Base-by-base conservation (phyloP, 2,888 invertebrate species). In the Metalampra italica region DNA sequence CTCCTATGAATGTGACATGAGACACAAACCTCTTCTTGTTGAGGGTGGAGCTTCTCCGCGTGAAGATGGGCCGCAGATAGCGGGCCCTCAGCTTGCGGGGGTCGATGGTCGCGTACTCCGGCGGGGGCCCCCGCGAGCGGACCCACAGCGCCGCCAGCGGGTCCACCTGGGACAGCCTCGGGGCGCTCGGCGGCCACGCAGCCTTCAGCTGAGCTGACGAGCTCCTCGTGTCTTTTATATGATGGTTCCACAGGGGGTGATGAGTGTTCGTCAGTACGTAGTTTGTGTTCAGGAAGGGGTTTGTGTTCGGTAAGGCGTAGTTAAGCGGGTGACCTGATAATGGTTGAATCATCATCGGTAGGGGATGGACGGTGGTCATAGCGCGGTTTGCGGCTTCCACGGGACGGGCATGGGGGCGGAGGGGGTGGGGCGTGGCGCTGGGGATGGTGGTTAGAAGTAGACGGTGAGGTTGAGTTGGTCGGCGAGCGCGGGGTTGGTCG, bases 401-500 rank as follows among this genome's bases (percentile, higher is more conserved):
- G 36, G 43, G 32, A 13, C 9, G 12, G 14, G 11, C 8, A 9
- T 1, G 36, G 30, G 11, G 36, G 30, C 30, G 37, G 30, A 9
- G 29, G 43, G 29, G 8, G 46, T 32, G 13, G 43, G 15, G 40
- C 12, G 29, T 14, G 46, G 39, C 8, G 44, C 34, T 11, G 40
- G 22, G 30, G 15, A 44, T 30, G 46, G 41, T 42, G 62, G 55
- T 80, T 79, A 93, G 80, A 93, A 93, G 82, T 93, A 93, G n/a
- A 93, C 93, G 51, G 93, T 93, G 67, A 93, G 91, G 79, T 93
- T 93, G 76, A 92, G 91, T 75, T 92, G 91, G 57, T 92, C 93
- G 49, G 82, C 82, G 43, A 81, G 64, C 37, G 82, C 65, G 12
- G 76, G 68, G 75, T 83, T 82, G 64, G 78, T 78, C 15, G 86